Conservation (phyloP, 2,113 vertebrate species). For the Rhinolophus ferrumequinum region DNA sequence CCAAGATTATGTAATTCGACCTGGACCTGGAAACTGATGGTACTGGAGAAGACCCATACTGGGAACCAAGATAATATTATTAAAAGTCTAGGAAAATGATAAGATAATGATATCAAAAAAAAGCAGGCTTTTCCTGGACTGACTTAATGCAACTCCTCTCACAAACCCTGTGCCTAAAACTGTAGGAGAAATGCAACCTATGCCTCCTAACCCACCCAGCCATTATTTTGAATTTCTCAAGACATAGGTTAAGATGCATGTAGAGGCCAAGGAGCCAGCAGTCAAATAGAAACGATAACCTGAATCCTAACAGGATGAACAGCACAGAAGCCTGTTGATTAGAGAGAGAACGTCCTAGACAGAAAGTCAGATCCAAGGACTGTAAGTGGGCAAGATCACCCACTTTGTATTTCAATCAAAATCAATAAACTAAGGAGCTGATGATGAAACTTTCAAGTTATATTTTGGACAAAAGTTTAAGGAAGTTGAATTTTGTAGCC, state of each 20-base stretch:
- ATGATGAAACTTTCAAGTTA: background rate
- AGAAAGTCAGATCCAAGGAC: background rate
- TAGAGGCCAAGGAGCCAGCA: background rate
- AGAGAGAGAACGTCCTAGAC: background rate
- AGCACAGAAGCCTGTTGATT: background rate
- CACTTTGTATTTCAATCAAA: background rate
- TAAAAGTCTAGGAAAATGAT: background rate
- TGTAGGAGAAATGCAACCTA: background rate
- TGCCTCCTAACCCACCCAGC: background rate
- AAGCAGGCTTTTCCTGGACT: background rate
- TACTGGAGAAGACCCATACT: background rate
- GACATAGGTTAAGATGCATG: background rate
- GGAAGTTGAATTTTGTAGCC: background rate
- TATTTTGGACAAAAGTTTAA: background rate
- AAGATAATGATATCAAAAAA: background rate
- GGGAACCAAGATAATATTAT: background rate
- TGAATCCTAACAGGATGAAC: background rate
- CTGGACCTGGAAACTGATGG: background rate
- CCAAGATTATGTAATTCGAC: constrained; percentile 20
- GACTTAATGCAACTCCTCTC: background rate
- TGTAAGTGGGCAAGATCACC: background rate
- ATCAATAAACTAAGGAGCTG: background rate
- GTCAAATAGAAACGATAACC: background rate
- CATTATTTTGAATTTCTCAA: background rate
- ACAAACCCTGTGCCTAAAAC: background rate